These are phyloP conservation scores for Pelecanoides urinatrix DNA, from an alignment of 2,113 vertebrate genomes.

Conservation along the genomic window DNA sequence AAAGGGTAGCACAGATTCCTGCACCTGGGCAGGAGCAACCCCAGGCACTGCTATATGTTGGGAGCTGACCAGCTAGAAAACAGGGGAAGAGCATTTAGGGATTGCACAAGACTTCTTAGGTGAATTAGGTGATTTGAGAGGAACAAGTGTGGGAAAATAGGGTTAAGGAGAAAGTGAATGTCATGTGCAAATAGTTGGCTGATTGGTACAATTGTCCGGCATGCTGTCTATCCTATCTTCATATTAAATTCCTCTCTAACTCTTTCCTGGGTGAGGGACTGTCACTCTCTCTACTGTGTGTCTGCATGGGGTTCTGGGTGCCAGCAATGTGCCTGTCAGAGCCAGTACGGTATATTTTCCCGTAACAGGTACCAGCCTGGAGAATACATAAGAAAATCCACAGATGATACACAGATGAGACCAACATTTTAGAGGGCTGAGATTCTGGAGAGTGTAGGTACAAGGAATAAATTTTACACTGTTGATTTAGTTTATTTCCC, in stretches of 20 bases:
- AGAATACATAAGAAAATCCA: background rate
- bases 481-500: background rate
- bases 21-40: background rate
- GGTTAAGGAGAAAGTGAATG: background rate
- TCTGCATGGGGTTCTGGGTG: background rate
- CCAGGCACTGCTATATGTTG: background rate
- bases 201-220: background rate
- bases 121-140: background rate
- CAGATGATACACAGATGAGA: background rate
- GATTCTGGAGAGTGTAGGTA: background rate
- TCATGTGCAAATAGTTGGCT: background rate
- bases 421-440: background rate
- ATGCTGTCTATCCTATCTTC: background rate
- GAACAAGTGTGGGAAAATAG: background rate
- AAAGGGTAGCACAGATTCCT: background rate
- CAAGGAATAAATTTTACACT: background rate
- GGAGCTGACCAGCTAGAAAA: background rate
- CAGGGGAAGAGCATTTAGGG: background rate
- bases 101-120: background rate
- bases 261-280: background rate
- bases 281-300: background rate
- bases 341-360: accelerated
- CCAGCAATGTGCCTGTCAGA: background rate
- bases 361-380: background rate
- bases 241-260: background rate